Conservation (phyloP, 1,140 invertebrate species). For the Eriosoma lanigerum region DNA sequence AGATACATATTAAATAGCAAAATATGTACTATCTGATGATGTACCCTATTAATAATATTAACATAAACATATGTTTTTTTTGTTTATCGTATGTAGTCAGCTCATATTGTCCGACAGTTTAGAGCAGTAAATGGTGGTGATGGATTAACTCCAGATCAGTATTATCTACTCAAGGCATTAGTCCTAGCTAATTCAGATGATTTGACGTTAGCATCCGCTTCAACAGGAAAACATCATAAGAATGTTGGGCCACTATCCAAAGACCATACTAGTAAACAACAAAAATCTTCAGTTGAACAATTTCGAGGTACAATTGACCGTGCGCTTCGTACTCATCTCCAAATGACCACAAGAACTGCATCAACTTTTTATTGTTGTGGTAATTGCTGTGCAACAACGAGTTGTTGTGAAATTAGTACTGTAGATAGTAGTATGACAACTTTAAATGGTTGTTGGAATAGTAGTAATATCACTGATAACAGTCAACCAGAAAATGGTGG, state of each 20-base stretch:
- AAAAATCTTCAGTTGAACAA: conserved; percentile 70
- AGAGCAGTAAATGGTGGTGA: conserved; percentile 59
- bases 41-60: too few species aligned
- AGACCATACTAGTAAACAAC: background rate
- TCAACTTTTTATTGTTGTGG: background rate
- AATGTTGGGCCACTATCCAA: background rate
- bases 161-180: conserved; percentile 87
- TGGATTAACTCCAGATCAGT: conserved; percentile 62
- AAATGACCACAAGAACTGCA: background rate
- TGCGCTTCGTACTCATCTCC: conserved; percentile 8
- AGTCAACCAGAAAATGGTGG: background rate
- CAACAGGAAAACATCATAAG: background rate
- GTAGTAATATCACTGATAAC: background rate
- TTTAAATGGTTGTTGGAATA: background rate
- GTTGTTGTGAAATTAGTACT: background rate
- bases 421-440: background rate
- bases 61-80: too few species aligned
- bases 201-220: conserved; percentile 56
- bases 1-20: too few species aligned
- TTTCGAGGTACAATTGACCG: conserved; percentile 77
- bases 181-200: conserved; percentile 91
- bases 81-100: conserved; percentile 65
- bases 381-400: background rate
- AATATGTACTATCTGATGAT: too few species aligned
- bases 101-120: conserved; percentile 83